Conservation (phyloP, 2,888 invertebrate genomes). For the Chirona hameri region DNA sequence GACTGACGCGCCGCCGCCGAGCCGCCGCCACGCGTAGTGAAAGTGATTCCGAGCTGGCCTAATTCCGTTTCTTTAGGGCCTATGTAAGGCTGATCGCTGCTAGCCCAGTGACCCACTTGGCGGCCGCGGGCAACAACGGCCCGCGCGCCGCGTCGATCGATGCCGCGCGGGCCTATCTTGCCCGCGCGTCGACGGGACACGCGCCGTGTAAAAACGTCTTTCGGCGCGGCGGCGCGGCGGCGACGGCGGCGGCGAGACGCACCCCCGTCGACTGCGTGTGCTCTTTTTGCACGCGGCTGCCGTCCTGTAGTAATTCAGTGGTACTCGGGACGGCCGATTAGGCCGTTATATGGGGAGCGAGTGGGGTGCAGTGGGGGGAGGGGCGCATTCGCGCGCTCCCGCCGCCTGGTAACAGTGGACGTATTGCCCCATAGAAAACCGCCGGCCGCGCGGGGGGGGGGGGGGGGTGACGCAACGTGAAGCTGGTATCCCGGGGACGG, state of each 20-base stretch:
- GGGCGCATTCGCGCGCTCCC: not conserved
- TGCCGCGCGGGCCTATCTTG: not conserved
- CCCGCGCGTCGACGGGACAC: not conserved
- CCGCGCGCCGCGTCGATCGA: not conserved
- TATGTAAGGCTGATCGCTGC: conserved; percentile 28
- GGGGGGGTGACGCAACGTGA: not conserved
- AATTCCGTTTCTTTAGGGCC: conserved; percentile 27
- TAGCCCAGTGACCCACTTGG: conserved; percentile 30
- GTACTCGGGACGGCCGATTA: not conserved
- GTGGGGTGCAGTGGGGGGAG: not conserved
- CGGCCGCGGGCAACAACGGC: conserved; percentile 25
- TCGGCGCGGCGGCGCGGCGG: not conserved
- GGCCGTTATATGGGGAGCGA: not conserved
- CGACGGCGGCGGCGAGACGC: not conserved
- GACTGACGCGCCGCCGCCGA: not conserved
- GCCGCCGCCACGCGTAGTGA: not conserved
- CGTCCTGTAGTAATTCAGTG: not conserved
- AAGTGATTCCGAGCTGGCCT: conserved; percentile 30
- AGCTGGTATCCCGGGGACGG: not conserved
- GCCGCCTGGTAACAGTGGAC: not conserved
- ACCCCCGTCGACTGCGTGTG: not conserved
- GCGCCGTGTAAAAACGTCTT: not conserved
- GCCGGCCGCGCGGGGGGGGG: not conserved
- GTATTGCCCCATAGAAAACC: not conserved
- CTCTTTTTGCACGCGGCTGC: not conserved